Evolutionary conservation across 2,888 invertebrate genomes (phyloP).

Genomic region (Nemapogon koenigi): DNA sequence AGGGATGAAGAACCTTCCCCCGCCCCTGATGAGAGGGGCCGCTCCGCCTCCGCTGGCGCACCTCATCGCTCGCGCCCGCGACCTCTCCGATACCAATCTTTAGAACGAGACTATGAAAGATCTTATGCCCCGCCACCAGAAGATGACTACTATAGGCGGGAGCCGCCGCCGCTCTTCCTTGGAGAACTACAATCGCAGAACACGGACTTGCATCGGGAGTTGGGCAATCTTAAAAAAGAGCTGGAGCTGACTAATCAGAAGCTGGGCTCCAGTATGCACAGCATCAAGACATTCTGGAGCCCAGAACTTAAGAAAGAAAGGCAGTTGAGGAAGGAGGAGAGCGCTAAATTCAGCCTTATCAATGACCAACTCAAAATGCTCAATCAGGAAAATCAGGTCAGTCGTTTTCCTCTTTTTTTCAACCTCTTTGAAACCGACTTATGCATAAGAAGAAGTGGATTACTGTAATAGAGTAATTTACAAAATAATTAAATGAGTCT

Average conservation of each 20-base stretch:
- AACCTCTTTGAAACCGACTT: too few species aligned
- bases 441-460: too few species aligned
- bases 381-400: slow-evolving; percentile 96
- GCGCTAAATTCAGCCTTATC: slow-evolving; percentile 94
- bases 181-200: slow-evolving; percentile 94
- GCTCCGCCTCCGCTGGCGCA: slow-evolving; percentile 70
- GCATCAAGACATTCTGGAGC: slow-evolving; percentile 99
- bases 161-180: slow-evolving; percentile 72
- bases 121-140: slow-evolving; percentile 87
- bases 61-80: slow-evolving; percentile 83
- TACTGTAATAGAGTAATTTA: too few species aligned
- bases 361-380: slow-evolving; percentile 96
- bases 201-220: slow-evolving; percentile 91
- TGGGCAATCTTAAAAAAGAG: slow-evolving; percentile 88
- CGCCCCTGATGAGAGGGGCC: slow-evolving; percentile 86
- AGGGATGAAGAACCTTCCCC: slow-evolving; percentile 80
- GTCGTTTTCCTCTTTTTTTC: too few species aligned
- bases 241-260: slow-evolving; percentile 96
- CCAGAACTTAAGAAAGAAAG: slow-evolving; percentile 99
- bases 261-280: slow-evolving; percentile 98
- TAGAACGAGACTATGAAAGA: slow-evolving; percentile 82
- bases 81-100: slow-evolving; percentile 76
- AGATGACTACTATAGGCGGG: slow-evolving; percentile 67
- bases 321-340: slow-evolving; percentile 95
- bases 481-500: too few species aligned